A percentile compares a stretch with the other conserved stretches of the same genome.
These are phyloP conservation scores for Oophaga pumilio DNA, from an alignment of 2,113 vertebrate genomes.

Conservation along the genomic window DNA sequence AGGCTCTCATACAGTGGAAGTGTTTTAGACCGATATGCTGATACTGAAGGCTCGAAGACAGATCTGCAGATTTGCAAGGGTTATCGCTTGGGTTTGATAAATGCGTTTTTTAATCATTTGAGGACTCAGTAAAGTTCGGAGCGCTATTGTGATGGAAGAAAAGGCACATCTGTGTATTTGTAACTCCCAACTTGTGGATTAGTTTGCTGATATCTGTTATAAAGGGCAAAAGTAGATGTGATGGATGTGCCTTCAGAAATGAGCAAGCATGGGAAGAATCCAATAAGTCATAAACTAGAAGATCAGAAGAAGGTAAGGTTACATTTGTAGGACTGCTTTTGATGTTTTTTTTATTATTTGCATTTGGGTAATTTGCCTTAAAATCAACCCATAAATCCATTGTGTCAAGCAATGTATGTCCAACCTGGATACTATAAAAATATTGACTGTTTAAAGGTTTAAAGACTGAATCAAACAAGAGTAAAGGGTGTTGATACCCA, in stretches of 20 bases:
- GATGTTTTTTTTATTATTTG: slow-evolving; percentile 1
- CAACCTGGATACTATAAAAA: not conserved
- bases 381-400: not conserved
- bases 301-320: slow-evolving; percentile 95
- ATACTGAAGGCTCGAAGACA: slow-evolving; percentile 69
- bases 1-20: slow-evolving; percentile 61
- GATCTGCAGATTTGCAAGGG: slow-evolving; percentile 66
- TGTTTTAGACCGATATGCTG: slow-evolving; percentile 73
- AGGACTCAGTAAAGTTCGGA: slow-evolving; percentile 72
- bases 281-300: slow-evolving; percentile 94
- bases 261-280: slow-evolving; percentile 93
- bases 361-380: not conserved
- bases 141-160: slow-evolving; percentile 79
- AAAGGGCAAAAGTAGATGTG: slow-evolving; percentile 72
- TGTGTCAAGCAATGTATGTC: not conserved
- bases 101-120: slow-evolving; percentile 68
- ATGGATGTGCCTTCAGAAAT: slow-evolving; percentile 96
- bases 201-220: slow-evolving; percentile 74
- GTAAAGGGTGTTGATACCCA: no score
- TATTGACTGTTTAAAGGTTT: not conserved
- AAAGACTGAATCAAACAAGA: no score
- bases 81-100: slow-evolving; percentile 61
- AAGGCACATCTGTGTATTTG: slow-evolving; percentile 69
- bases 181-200: slow-evolving; percentile 73
- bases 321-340: slow-evolving; percentile 15